Evolutionary conservation across 2,797 vertebrate species (phyloP).

Genomic region (Meda fulgida): DNA sequence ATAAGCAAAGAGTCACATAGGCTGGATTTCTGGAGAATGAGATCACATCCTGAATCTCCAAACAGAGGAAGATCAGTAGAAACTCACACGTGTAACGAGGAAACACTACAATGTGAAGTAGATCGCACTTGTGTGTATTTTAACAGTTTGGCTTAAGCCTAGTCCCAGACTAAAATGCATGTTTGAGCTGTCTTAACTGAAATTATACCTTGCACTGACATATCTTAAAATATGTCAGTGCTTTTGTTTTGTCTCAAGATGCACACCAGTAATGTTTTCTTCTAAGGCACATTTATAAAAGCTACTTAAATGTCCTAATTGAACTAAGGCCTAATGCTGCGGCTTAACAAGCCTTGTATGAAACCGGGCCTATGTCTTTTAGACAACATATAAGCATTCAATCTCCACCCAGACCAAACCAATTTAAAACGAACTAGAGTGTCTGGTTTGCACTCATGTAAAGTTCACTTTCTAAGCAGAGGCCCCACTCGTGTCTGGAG

Average conservation of each 20-base stretch:
- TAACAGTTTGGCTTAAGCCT: no score
- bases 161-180: not conserved
- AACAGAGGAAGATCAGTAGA: constrained; percentile 69
- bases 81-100: constrained; percentile 49
- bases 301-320: not conserved
- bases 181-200: not conserved
- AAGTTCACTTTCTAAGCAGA: constrained; percentile 29
- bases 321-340: no score
- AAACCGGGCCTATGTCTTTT: not conserved
- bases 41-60: constrained; percentile 85
- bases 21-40: constrained; percentile 85
- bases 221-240: not conserved
- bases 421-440: not conserved
- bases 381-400: not conserved
- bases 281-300: no score
- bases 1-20: constrained; percentile 78
- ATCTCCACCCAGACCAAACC: constrained; percentile 10
- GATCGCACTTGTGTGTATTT: not conserved
- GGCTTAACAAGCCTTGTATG: not conserved
- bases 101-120: constrained; percentile 12
- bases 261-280: not conserved
- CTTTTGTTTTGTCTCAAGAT: not conserved
- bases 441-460: constrained; percentile 51
- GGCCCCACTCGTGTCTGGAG: constrained; percentile 70
- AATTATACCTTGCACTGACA: no score